These are phyloP conservation scores for Phyllopteryx taeniolatus DNA, from an alignment of 2,113 vertebrate species.

Conservation along the genomic window DNA sequence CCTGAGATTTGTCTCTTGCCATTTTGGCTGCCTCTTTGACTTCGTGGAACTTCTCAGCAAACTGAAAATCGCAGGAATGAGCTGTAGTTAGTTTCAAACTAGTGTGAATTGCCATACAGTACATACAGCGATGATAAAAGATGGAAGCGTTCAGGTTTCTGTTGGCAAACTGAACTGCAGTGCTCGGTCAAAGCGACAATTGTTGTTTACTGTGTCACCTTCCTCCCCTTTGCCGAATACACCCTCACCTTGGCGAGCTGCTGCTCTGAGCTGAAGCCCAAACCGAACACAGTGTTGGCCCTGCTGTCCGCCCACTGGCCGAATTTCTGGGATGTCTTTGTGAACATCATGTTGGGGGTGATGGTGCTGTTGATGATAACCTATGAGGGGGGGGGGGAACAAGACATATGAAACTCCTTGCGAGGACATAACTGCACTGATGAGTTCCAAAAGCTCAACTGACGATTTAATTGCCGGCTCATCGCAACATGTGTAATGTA, in stretches of 20 bases:
- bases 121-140: background rate
- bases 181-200: too few species aligned
- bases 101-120: background rate
- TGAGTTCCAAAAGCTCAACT: slow-evolving; percentile 10
- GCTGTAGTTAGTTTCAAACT: slow-evolving; percentile 8
- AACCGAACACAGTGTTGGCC: slow-evolving; percentile 93
- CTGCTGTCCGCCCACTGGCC: slow-evolving; percentile 98
- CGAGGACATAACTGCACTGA: background rate
- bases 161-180: too few species aligned
- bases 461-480: slow-evolving; percentile 13
- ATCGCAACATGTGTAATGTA: background rate
- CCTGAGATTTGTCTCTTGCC: slow-evolving; percentile 91
- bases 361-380: slow-evolving; percentile 99
- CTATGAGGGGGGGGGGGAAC: slow-evolving; percentile 58
- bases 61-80: slow-evolving; percentile 72
- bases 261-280: slow-evolving; percentile 91
- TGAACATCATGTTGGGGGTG: slow-evolving; percentile 98
- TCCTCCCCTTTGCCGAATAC: background rate
- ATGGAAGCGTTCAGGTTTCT: background rate
- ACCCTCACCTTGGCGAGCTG: slow-evolving; percentile 86
- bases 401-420: background rate
- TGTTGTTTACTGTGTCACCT: background rate
- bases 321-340: slow-evolving; percentile 95
- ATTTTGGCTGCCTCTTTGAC: slow-evolving; percentile 92
- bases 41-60: slow-evolving; percentile 97